Evolutionary conservation across 2,797 vertebrate genomes (phyloP).

Genomic region (Todus mexicanus): DNA sequence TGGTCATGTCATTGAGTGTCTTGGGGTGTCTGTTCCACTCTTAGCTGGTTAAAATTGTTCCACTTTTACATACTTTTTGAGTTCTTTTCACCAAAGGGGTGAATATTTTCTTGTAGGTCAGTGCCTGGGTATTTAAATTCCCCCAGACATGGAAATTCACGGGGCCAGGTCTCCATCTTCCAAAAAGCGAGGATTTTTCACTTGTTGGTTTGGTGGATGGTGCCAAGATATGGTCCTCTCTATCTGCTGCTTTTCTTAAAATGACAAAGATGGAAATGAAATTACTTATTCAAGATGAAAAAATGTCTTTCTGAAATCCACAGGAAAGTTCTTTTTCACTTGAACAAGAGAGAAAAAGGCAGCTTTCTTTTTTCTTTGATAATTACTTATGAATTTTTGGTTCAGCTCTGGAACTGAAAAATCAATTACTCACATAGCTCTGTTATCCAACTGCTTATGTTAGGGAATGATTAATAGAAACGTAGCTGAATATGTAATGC

Average conservation of each 20-base stretch:
- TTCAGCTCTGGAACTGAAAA: slow-evolving; percentile 18
- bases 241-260: background rate
- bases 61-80: background rate
- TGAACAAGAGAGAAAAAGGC: background rate
- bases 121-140: background rate
- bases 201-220: background rate
- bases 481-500: background rate
- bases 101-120: background rate
- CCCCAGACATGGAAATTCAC: background rate
- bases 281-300: background rate
- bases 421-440: background rate
- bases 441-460: background rate
- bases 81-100: background rate
- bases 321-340: background rate
- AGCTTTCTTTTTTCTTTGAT: background rate
- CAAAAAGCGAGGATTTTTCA: background rate
- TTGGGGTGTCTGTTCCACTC: background rate
- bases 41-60: background rate
- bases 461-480: background rate
- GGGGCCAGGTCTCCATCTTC: background rate
- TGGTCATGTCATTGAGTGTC: background rate
- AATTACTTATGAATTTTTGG: background rate
- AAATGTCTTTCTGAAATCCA: background rate
- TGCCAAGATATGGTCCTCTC: background rate
- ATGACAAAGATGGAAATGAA: background rate